Base-by-base conservation (phyloP, 2,888 invertebrate species). In the Amorpha juglandis region DNA sequence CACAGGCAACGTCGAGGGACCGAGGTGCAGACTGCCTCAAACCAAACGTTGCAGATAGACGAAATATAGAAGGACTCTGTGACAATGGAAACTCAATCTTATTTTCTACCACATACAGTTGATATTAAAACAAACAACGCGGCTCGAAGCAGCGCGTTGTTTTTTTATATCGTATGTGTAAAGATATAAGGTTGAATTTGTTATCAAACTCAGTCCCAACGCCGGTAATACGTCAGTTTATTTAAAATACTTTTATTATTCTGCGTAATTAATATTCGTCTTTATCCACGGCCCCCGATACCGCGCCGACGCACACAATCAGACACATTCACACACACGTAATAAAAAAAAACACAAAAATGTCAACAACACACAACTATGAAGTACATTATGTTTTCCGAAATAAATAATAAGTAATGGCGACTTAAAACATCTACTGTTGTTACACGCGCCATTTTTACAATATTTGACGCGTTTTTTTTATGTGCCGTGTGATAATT, bases 361-460 rank as follows among this genome's bases (percentile, higher is more conserved):
- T 70, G 76, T 77, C 76, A 80, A 80, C 78, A 71, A 81, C 79
- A 82, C 77, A 73, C 80, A 77, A 75, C 77, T 79, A 79, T 78
- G 74, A 79, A 78, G 71, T 74, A 74, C 71, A 68, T 71, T 72
- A 70, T 71, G 74, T 70, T 65, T n/a, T 69, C 69, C 67, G 70
- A 70, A 79, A 77, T 77, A 72, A 77, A 77, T 72, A 74, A 77
- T 71, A 74, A n/a, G 55, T n/a, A 38, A 62, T 45, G 47, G 45
- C 50, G n/a, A 62, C 47, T 42, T 45, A 19, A 47, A 50, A 38
- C 58, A 58, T 58, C 38, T 58, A 42, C 16, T 19, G 42, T 58
- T 38, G 42, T 58, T 38, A 58, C 58, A 19, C 58, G 58, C 58
- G 58, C 38, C 58, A 50, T 50, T 11, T 19, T 38, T 55, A 55